Evolutionary conservation across 2,888 invertebrate genomes (phyloP), one percentile per base, ranked within the genome.

Genomic region (Sycophila texana): DNA sequence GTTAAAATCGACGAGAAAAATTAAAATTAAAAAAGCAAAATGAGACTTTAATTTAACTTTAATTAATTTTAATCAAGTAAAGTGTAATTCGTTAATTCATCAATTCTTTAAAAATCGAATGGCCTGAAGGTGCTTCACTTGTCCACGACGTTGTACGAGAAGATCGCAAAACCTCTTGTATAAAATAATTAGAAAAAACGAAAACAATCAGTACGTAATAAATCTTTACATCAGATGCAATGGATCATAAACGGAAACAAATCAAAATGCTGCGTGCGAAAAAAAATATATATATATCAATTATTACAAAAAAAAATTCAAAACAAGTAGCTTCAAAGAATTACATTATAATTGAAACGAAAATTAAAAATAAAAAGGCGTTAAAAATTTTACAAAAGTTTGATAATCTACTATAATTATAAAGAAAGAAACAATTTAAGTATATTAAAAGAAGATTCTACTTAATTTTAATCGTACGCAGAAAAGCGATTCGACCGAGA

Each of bases 381-480:
- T 58, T 47, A 16, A 47, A 57, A 20, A 58, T 20, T 22, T 5
- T 7, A 47, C 20, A 13, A 14, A 22, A 58, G 47, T 58, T 58
- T 39, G 53, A 63, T n/a, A 63, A 53, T 49, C 16, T 12, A 65
- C 4, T 30, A 47, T 10, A 57, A 58, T 22, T 18, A 18, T 20
- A 12, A 60, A 57, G 30, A 30, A n/a, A n/a, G n/a, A n/a, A n/a
- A n/a, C n/a, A 74, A 73, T 73, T 63, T 71, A 30, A 26, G 30
- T 53, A 4, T n/a, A n/a, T n/a, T n/a, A n/a, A 60, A 30, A 10
- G 0, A 13, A 63, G 63, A 55, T 63, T 63, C 53, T 30, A 63
- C 16, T 39, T 39, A 39, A 39, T 39, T 39, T 39, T 39, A 39
- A 10, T 39, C 10, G 10, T 39, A 39, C 7, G 10, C 10, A 53